Evolutionary conservation across 2,888 invertebrate species (phyloP).

Genomic region (Halocaridina rubra): DNA sequence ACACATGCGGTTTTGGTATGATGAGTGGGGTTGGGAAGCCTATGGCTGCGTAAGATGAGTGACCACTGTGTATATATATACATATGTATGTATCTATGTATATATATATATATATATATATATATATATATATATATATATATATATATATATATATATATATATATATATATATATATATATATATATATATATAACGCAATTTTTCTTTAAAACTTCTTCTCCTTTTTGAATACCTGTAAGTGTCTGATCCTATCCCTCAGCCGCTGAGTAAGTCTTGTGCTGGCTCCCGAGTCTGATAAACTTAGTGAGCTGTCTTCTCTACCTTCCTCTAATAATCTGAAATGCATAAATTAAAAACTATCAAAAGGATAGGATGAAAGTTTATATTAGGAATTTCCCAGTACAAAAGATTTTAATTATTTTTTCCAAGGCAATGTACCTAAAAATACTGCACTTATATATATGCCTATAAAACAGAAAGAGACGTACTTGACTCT

Average conservation of each 20-base stretch:
- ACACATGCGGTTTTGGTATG: too few species aligned
- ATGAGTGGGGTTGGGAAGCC: too few species aligned
- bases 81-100: background rate
- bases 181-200: conserved; percentile 12
- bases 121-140: conserved; percentile 21
- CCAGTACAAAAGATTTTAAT: too few species aligned
- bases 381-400: too few species aligned
- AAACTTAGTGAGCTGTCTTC: conserved; percentile 43
- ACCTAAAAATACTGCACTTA: too few species aligned
- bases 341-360: background rate
- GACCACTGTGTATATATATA: too few species aligned
- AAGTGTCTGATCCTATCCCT: conserved; percentile 25
- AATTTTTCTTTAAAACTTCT: too few species aligned
- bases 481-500: conserved; percentile 35
- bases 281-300: conserved; percentile 37
- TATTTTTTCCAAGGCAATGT: too few species aligned
- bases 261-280: conserved; percentile 32
- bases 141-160: conserved; percentile 12
- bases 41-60: too few species aligned
- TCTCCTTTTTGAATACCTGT: too few species aligned
- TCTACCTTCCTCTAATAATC: conserved; percentile 38
- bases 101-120: background rate
- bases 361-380: too few species aligned
- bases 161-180: background rate
- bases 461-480: background rate